These are phyloP conservation scores for Calyptomena viridis DNA, from an alignment of 2,113 vertebrate species.

Conservation along the genomic window DNA sequence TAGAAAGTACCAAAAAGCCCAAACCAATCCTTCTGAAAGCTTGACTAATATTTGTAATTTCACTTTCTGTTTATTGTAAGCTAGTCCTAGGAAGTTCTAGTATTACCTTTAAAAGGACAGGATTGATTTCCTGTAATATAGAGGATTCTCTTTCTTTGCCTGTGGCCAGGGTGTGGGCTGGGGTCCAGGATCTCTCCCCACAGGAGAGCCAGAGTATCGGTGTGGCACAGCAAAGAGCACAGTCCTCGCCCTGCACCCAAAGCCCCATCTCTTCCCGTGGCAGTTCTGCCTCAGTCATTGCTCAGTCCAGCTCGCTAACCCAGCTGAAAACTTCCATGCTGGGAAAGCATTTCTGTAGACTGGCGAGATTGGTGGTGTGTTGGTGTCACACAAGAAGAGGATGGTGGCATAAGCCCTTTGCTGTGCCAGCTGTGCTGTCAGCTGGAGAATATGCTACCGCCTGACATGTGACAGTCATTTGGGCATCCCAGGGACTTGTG, in stretches of 20 bases:
- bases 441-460: not conserved
- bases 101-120: not conserved
- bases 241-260: not conserved
- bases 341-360: not conserved
- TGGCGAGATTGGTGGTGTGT: not conserved
- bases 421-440: not conserved
- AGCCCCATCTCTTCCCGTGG: not conserved
- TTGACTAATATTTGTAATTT: not conserved
- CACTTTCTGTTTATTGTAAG: not conserved
- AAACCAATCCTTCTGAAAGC: not conserved
- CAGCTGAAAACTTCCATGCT: not conserved
- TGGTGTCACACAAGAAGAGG: not conserved
- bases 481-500: not conserved
- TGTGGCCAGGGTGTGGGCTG: not conserved
- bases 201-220: not conserved
- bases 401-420: not conserved
- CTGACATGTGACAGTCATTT: accelerated
- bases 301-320: not conserved
- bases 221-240: accelerated
- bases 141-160: not conserved
- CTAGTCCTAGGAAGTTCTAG: not conserved
- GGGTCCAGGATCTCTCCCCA: not conserved
- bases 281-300: accelerated
- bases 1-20: not conserved
- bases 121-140: not conserved